phyloP scores from a whole-genome alignment of 2,888 invertebrate genomes.

The Eurytoma adleriae region DNA sequence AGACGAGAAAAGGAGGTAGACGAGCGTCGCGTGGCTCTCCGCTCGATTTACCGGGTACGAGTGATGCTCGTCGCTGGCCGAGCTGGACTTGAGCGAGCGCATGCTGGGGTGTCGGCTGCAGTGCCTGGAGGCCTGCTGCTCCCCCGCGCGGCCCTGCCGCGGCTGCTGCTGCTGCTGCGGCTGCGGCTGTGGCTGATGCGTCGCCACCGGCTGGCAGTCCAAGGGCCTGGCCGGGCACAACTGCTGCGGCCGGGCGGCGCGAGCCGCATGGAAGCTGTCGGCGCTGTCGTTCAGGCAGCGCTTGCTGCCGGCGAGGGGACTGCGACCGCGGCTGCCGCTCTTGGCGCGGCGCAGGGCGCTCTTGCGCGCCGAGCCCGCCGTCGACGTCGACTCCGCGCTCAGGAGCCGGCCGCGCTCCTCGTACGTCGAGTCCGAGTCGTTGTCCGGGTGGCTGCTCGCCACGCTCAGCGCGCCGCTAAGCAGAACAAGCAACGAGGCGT shows the following conservation, averaged over 20 bases:
- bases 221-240: slow-evolving; percentile 30
- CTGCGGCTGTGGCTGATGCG: slow-evolving; percentile 22
- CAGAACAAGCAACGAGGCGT: background rate
- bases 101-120: slow-evolving; percentile 67
- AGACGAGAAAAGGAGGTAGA: too few relatives aligned
- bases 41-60: slow-evolving; percentile 49
- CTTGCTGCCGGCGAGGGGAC: slow-evolving; percentile 23
- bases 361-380: background rate
- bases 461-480: slow-evolving; percentile 36
- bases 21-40: background rate
- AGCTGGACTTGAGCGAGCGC: slow-evolving; percentile 68
- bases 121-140: slow-evolving; percentile 43
- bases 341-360: slow-evolving; percentile 17
- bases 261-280: slow-evolving; percentile 66
- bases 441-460: slow-evolving; percentile 61
- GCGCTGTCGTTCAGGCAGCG: slow-evolving; percentile 65
- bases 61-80: slow-evolving; percentile 66
- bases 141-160: slow-evolving; percentile 38
- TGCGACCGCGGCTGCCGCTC: slow-evolving; percentile 19
- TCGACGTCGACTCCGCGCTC: slow-evolving; percentile 22
- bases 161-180: slow-evolving; percentile 49
- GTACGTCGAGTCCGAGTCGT: slow-evolving; percentile 67
- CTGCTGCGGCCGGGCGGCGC: slow-evolving; percentile 3
- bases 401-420: slow-evolving; percentile 66
- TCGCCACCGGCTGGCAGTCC: slow-evolving; percentile 32